A percentile compares a stretch with the other conserved stretches of the same genome.
phyloP scores from a whole-genome alignment of 2,888 invertebrate genomes.

The Hydropsyche betteni region DNA sequence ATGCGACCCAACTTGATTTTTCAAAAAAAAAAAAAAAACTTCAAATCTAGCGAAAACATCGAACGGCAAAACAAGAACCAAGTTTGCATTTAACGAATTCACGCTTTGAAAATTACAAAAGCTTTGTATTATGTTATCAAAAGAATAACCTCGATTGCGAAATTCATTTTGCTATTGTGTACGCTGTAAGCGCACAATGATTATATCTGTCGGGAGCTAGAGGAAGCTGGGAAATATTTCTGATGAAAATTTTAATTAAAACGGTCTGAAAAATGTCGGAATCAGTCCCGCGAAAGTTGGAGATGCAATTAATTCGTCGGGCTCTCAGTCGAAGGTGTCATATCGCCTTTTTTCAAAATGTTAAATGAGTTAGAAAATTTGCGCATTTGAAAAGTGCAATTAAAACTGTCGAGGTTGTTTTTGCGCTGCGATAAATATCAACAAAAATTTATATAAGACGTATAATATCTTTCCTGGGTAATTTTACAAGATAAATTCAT shows the following conservation, averaged over 20 bases:
- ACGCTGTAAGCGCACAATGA: neutral
- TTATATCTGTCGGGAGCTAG: constrained; percentile 1
- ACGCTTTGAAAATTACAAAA: constrained; percentile 2
- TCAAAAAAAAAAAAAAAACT: neutral
- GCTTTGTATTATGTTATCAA: neutral
- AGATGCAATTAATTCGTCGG: neutral
- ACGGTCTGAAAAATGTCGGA: neutral
- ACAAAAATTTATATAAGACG: too few relatives aligned
- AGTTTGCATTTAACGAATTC: neutral
- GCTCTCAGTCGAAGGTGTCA: neutral
- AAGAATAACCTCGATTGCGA: neutral
- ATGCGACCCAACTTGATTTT: neutral
- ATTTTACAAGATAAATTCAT: too few relatives aligned
- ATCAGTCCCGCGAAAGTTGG: neutral
- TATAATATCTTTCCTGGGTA: too few relatives aligned
- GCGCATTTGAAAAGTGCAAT: too few relatives aligned
- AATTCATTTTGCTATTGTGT: neutral
- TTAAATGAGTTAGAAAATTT: too few relatives aligned
- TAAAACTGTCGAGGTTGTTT: too few relatives aligned
- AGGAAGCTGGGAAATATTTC: constrained; percentile 4
- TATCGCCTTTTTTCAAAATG: too few relatives aligned
- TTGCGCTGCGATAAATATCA: too few relatives aligned
- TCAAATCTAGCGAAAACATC: neutral
- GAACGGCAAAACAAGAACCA: neutral
- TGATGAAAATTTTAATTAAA: constrained; percentile 23